These are phyloP conservation scores for Anastrepha obliqua DNA, from an alignment of 1,140 invertebrate species.

Conservation along the genomic window DNA sequence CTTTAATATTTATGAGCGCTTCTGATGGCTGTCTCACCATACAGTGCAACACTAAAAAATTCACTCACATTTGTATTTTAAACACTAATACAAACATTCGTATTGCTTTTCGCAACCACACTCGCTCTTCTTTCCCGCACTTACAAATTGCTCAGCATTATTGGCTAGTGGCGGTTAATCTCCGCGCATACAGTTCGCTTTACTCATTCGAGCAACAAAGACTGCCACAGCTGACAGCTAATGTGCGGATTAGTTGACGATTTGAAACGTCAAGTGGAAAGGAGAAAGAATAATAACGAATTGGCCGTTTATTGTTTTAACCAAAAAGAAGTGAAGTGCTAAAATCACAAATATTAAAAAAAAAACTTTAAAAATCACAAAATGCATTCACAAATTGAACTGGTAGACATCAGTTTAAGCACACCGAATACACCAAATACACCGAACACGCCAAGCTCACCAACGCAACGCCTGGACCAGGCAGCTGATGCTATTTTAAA, in stretches of 20 bases:
- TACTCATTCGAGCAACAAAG: constrained; percentile 1
- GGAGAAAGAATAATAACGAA: background rate
- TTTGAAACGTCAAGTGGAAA: background rate
- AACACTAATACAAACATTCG: background rate
- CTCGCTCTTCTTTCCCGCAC: too few relatives aligned
- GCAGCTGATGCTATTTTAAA: constrained; percentile 14
- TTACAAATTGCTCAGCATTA: background rate
- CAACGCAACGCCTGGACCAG: background rate
- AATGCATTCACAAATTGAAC: constrained; percentile 54
- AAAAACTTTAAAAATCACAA: background rate
- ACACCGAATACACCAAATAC: constrained; percentile 57
- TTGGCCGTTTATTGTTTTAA: background rate
- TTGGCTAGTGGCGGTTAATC: background rate
- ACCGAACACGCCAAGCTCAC: constrained; percentile 20
- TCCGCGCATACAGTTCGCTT: background rate
- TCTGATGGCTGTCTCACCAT: background rate
- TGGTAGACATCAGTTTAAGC: constrained; percentile 63
- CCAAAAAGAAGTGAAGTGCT: background rate
- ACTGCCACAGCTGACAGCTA: background rate
- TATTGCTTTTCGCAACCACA: too few relatives aligned
- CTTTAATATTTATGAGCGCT: background rate
- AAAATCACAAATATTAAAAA: background rate
- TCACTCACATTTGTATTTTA: background rate
- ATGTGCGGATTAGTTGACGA: background rate
- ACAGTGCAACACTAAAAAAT: background rate